Percentiles rank a stretch among this genome's conserved stretches.
Conservation (phyloP, 2,113 vertebrate species). For the zebrafish (Danio rerio) region DNA sequence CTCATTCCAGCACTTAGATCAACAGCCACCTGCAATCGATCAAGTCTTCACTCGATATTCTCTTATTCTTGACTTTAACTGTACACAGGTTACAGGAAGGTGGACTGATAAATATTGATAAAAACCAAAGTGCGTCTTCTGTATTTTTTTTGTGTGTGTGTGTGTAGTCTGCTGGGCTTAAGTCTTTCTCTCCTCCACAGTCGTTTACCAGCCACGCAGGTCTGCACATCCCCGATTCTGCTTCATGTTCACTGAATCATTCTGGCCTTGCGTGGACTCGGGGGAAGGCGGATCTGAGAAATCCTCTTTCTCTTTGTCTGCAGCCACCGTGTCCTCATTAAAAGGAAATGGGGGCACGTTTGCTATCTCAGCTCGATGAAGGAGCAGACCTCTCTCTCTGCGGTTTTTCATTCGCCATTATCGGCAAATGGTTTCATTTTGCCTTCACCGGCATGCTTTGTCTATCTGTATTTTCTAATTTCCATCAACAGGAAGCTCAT, state of each 20-base stretch:
- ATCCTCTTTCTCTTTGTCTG: slow-evolving; percentile 31
- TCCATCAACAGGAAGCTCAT: slow-evolving; percentile 6
- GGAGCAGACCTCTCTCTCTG: slow-evolving; percentile 8
- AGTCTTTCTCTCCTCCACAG: neutral
- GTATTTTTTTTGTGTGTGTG: neutral
- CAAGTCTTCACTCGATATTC: neutral
- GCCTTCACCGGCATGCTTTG: neutral
- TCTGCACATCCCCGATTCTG: neutral
- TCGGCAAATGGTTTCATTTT: slow-evolving; percentile 31
- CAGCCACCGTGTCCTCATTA: slow-evolving; percentile 53
- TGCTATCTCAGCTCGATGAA: slow-evolving; percentile 35
- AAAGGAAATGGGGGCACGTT: slow-evolving; percentile 43
- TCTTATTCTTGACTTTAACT: neutral
- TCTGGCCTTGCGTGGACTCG: neutral
- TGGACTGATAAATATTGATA: neutral
- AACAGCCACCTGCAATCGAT: slow-evolving; percentile 21
- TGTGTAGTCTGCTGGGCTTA: neutral
- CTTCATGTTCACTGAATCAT: slow-evolving; percentile 20
- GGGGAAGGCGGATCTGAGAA: slow-evolving; percentile 9
- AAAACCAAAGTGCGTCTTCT: neutral
- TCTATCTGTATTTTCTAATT: slow-evolving; percentile 24
- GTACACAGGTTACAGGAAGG: neutral
- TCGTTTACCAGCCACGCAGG: slow-evolving; percentile 14
- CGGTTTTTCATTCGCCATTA: slow-evolving; percentile 6
- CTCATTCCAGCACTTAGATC: slow-evolving; percentile 6